Evolutionary conservation across 2,888 invertebrate genomes (phyloP), one percentile per base, ranked within the genome.

Genomic region (Capitulum mitella): DNA sequence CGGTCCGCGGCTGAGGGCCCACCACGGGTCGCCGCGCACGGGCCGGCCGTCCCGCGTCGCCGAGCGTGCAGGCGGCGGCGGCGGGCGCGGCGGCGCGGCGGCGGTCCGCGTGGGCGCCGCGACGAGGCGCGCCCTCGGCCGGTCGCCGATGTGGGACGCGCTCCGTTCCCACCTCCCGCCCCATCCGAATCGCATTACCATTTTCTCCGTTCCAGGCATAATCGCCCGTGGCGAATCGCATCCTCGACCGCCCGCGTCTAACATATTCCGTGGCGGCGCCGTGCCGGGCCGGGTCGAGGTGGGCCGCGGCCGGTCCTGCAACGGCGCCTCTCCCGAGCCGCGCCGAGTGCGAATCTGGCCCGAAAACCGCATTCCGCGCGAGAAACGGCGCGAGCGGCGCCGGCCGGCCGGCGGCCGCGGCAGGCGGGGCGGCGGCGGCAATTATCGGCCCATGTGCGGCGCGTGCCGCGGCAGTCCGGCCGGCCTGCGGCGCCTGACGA

Each of bases 311-410:
- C 14, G 51, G n/a, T n/a, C n/a, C n/a, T 51, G 51, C 51, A 51
- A 51, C 26, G 51, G 22, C 51, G 26, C 51, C 51, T 51, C 51
- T 6, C 22, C 5, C 2, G 51, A 51, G 5, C 51, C 58, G 29
- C 10, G 10, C 29, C 29, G 10, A 58, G 29, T 29, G 29, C 58
- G 29, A 61, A 61, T 61, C 58, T 61, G 58, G 58, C 58, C 58
- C 58, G 58, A 61, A 61, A 29, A 61, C 58, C 58, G 58, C 58
- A 61, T 61, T 61, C 58, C 58, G 58, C 58, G 29, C 58, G 58
- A 61, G 58, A 61, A 61, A 61, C 58, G 58, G 29, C 29, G 12
- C 29, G 29, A 16, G 51, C 19, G 51, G 51, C 14, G 29, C 10
- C 26, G 2, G 29, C 58, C 22, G 58, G 12, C 29, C 29, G 14